Percentiles rank a stretch among this genome's conserved stretches.
Evolutionary conservation across 2,888 invertebrate species (phyloP).

Genomic region (Zonitis immaculata): DNA sequence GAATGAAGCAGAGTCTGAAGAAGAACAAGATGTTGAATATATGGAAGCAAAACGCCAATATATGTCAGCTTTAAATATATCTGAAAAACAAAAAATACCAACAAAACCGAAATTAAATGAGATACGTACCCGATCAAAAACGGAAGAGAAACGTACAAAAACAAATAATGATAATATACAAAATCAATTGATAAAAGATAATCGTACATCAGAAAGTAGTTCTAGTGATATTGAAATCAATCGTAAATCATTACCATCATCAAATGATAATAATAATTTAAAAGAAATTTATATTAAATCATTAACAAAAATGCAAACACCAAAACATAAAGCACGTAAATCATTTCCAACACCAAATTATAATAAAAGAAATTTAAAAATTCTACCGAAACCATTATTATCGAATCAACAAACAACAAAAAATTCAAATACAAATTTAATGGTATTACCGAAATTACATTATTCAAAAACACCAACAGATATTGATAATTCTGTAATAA

Average conservation of each 20-base stretch:
- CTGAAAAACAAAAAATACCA: slow-evolving; percentile 34
- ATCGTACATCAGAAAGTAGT: background rate
- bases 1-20: slow-evolving; percentile 40
- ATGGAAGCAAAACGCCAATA: slow-evolving; percentile 40
- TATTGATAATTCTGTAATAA: slow-evolving; percentile 1
- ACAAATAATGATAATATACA: background rate
- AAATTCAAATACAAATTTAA: background rate
- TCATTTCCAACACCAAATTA: slow-evolving; percentile 37
- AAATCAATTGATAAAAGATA: background rate
- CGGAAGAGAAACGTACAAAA: slow-evolving; percentile 33
- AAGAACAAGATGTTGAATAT: slow-evolving; percentile 32
- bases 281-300: slow-evolving; percentile 41
- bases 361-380: slow-evolving; percentile 13
- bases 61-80: slow-evolving; percentile 42
- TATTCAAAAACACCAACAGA: slow-evolving; percentile 9
- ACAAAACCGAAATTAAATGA: slow-evolving; percentile 29
- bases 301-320: slow-evolving; percentile 33
- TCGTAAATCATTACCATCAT: slow-evolving; percentile 6
- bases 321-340: slow-evolving; percentile 41
- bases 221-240: slow-evolving; percentile 10
- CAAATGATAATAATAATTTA: slow-evolving; percentile 6
- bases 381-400: slow-evolving; percentile 12
- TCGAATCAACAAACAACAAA: no score
- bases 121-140: slow-evolving; percentile 39
- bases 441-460: slow-evolving; percentile 15